These are phyloP conservation scores for Eurois occulta DNA, from an alignment of 2,888 invertebrate species.

Conservation along the genomic window DNA sequence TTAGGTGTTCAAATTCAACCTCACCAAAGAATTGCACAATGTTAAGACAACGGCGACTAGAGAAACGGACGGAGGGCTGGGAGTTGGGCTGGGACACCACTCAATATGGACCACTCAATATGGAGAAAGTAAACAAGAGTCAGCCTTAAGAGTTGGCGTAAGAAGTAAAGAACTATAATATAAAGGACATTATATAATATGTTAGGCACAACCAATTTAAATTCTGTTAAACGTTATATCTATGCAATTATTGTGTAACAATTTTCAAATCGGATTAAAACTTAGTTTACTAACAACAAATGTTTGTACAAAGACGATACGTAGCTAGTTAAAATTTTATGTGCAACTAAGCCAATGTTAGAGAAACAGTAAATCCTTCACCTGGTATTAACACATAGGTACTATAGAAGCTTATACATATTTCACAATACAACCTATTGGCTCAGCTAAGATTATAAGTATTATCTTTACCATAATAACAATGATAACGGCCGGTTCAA, in stretches of 20 bases:
- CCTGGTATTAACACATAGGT: conserved; percentile 62
- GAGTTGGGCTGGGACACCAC: conserved; percentile 1
- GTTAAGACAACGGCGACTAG: neutral
- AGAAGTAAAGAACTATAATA: neutral
- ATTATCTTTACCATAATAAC: conserved; percentile 75
- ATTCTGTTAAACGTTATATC: neutral
- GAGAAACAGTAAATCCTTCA: conserved; percentile 73
- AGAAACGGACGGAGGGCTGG: neutral
- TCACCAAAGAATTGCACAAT: conserved; percentile 7
- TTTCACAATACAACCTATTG: conserved; percentile 77
- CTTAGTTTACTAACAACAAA: conserved; percentile 44
- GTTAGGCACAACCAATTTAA: neutral
- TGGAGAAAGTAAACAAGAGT: neutral
- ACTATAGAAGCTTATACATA: conserved; percentile 70
- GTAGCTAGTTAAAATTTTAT: conserved; percentile 49
- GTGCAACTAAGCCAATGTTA: conserved; percentile 73
- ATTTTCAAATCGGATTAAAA: conserved; percentile 42
- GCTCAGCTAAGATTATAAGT: conserved; percentile 75
- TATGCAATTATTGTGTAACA: conserved; percentile 5
- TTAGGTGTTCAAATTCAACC: neutral
- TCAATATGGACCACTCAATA: neutral
- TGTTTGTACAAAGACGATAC: conserved; percentile 38
- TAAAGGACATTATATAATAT: neutral
- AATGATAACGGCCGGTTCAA: conserved; percentile 73
- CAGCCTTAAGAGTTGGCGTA: neutral